A percentile compares a stretch with the other conserved stretches of the same genome.
Evolutionary conservation across 2,888 invertebrate species (phyloP).

Genomic region (Tanaodytes sp.): DNA sequence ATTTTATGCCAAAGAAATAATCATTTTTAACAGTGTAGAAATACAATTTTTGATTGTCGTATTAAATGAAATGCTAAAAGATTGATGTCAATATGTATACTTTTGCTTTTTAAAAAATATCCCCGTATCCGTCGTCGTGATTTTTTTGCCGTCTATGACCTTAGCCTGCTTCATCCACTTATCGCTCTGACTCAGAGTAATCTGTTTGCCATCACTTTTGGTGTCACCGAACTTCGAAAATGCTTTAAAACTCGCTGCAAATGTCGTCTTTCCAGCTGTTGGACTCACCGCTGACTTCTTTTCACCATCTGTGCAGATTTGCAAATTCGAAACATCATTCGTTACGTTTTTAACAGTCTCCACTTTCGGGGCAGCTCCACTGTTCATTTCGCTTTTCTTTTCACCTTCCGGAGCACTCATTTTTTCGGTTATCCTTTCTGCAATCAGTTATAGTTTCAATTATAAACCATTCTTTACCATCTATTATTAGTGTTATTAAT

Average conservation of each 20-base stretch:
- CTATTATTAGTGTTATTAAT: too few species aligned
- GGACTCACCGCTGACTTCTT: constrained; percentile 29
- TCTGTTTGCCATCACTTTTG: constrained; percentile 88
- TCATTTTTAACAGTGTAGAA: too few species aligned
- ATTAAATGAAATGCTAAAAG: too few species aligned
- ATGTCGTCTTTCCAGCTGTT: constrained; percentile 52
- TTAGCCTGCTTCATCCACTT: constrained; percentile 96
- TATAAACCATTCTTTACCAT: too few species aligned
- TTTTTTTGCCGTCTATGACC: constrained; percentile 86
- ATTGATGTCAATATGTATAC: too few species aligned
- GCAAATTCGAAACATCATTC: constrained; percentile 42
- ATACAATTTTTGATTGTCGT: too few species aligned
- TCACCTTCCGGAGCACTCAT: constrained; percentile 28
- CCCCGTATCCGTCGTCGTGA: constrained; percentile 91
- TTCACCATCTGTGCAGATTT: constrained; percentile 38
- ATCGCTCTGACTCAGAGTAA: constrained; percentile 91
- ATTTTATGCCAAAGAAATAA: too few species aligned
- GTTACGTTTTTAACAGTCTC: constrained; percentile 30
- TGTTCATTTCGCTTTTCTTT: constrained; percentile 12
- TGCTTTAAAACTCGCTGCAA: constrained; percentile 77
- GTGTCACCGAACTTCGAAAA: constrained; percentile 91
- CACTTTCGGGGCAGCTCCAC: constrained; percentile 7
- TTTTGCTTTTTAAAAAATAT: constrained; percentile 92
- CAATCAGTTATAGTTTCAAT: too few species aligned
- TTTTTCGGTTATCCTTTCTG: too few species aligned